phyloP scores from a whole-genome alignment of 2,888 invertebrate species.

The Philopedon plagiatum region DNA sequence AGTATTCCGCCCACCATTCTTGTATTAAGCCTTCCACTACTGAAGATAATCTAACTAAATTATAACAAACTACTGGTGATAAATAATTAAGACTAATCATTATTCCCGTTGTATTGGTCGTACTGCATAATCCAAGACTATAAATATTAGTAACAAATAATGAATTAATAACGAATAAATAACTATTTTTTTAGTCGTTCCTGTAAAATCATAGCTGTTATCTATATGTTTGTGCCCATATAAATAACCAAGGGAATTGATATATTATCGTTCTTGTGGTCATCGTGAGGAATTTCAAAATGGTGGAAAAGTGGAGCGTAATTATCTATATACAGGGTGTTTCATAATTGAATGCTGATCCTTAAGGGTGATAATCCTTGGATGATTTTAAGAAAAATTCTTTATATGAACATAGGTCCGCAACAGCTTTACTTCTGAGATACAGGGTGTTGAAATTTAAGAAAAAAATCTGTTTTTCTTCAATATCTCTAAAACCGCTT shows the following conservation, averaged over 20 bases:
- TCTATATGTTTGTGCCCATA: constrained; percentile 2
- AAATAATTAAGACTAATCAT: constrained; percentile 9
- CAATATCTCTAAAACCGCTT: too few species aligned
- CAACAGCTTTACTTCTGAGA: too few species aligned
- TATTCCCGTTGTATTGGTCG: constrained; percentile 5
- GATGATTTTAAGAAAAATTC: too few species aligned
- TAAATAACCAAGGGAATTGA: constrained; percentile 5
- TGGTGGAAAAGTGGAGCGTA: neutral
- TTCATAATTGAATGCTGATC: too few species aligned
- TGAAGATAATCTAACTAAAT: constrained; percentile 2
- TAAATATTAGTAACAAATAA: constrained; percentile 26
- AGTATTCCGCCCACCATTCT: neutral
- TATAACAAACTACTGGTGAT: constrained; percentile 12
- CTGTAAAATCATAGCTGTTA: constrained; percentile 29
- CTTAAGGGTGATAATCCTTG: too few species aligned
- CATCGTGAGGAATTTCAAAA: constrained; percentile 3
- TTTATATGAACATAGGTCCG: too few species aligned
- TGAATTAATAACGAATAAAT: constrained; percentile 21
- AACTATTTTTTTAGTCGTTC: constrained; percentile 20
- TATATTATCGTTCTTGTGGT: constrained; percentile 1
- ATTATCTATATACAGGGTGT: too few species aligned
- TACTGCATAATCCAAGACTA: constrained; percentile 13
- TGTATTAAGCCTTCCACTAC: neutral
- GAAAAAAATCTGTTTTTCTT: too few species aligned
- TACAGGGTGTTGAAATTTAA: too few species aligned